These are phyloP conservation scores for Fundulus diaphanus DNA, from an alignment of 2,797 vertebrate genomes.

Conservation along the genomic window DNA sequence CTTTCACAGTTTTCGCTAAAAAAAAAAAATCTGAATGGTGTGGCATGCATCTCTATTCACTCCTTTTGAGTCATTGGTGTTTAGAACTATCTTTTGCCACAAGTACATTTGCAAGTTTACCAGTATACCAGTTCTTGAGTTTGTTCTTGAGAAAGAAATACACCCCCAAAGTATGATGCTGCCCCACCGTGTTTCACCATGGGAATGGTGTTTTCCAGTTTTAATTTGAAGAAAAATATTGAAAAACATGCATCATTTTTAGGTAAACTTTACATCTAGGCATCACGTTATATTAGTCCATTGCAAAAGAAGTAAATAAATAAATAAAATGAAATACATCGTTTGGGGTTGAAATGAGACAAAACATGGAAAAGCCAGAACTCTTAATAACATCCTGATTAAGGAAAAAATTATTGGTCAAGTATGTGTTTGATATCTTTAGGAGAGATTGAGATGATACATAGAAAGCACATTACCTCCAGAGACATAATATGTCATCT, in stretches of 20 bases:
- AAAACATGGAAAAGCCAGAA: slow-evolving; percentile 7
- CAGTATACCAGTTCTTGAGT: background rate
- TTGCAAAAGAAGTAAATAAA: background rate
- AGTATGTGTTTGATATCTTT: slow-evolving; percentile 31
- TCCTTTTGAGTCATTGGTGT: background rate
- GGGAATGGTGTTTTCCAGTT: background rate
- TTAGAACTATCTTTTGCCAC: background rate
- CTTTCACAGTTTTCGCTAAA: background rate
- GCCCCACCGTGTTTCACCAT: background rate
- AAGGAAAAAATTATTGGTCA: slow-evolving; percentile 29
- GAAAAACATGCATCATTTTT: background rate
- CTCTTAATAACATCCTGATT: slow-evolving; percentile 31
- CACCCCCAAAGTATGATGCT: background rate
- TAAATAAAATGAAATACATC: background rate
- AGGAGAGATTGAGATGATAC: background rate
- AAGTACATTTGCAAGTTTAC: background rate
- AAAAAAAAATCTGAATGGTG: background rate
- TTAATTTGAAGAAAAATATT: background rate
- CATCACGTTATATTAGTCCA: slow-evolving; percentile 10
- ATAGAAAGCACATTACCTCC: slow-evolving; percentile 20
- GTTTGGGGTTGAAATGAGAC: background rate
- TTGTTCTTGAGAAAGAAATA: background rate
- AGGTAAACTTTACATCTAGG: background rate
- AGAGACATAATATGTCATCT: slow-evolving; percentile 35
- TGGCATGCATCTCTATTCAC: background rate